A percentile compares a stretch with the other conserved stretches of the same genome.
Evolutionary conservation across 2,888 invertebrate species (phyloP).

Genomic region (Callimorpha dominula): DNA sequence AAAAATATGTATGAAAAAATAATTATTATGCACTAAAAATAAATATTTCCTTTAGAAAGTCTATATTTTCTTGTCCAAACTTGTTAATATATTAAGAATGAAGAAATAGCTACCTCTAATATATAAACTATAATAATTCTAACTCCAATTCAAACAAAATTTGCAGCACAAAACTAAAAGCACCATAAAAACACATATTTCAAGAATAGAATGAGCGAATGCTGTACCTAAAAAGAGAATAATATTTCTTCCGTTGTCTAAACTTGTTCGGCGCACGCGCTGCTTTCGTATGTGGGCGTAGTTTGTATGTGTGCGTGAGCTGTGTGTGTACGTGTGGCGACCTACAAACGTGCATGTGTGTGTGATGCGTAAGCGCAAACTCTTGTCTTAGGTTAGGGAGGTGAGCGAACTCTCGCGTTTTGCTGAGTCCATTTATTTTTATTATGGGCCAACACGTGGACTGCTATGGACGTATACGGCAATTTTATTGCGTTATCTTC

Average conservation of each 20-base stretch:
- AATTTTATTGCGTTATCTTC: conserved; percentile 79
- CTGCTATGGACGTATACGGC: conserved; percentile 64
- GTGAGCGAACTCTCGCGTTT: conserved; percentile 84
- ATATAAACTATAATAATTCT: conserved; percentile 13
- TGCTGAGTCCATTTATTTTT: conserved; percentile 85
- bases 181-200: conserved; percentile 51
- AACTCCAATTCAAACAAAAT: conserved; percentile 19
- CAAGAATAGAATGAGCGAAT: conserved; percentile 69
- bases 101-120: background rate
- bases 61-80: background rate
- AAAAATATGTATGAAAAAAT: background rate
- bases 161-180: conserved; percentile 39
- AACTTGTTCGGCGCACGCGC: conserved; percentile 85
- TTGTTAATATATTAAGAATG: background rate
- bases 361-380: conserved; percentile 74
- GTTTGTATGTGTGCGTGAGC: conserved; percentile 57
- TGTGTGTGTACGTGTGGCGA: conserved; percentile 58
- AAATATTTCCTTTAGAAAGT: background rate
- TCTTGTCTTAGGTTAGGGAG: conserved; percentile 87
- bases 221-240: conserved; percentile 83
- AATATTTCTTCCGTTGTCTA: conserved; percentile 86
- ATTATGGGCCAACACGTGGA: conserved; percentile 83
- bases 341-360: conserved; percentile 69
- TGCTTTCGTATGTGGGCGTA: conserved; percentile 66
- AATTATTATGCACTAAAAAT: background rate